A percentile compares a stretch with the other conserved stretches of the same genome.
Evolutionary conservation across 2,888 invertebrate species (phyloP).

Genomic region (Ypsolopha scabrella): DNA sequence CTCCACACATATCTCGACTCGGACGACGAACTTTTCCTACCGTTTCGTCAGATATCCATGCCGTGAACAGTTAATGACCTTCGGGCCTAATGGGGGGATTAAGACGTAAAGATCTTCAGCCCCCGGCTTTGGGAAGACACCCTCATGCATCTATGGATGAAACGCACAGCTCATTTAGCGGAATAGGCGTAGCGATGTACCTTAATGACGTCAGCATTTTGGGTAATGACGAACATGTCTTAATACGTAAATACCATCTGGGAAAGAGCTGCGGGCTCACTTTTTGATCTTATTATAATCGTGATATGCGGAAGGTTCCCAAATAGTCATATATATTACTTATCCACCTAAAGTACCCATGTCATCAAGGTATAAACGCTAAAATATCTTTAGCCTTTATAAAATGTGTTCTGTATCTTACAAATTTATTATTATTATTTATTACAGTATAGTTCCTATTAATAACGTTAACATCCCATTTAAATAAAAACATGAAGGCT

Average conservation of each 20-base stretch:
- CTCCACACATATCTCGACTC: not conserved
- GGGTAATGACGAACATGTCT: too few relatives aligned
- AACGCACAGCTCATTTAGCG: constrained; percentile 34
- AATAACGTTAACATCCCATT: too few relatives aligned
- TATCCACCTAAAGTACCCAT: too few relatives aligned
- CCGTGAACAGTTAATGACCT: constrained; percentile 7
- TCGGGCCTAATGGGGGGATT: constrained; percentile 44
- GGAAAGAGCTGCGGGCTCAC: too few relatives aligned
- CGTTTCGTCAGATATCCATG: not conserved
- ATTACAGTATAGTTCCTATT: too few relatives aligned
- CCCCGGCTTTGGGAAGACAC: not conserved
- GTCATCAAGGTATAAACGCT: too few relatives aligned
- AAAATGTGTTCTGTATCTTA: too few relatives aligned
- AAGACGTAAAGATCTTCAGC: constrained; percentile 42
- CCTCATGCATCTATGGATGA: constrained; percentile 45
- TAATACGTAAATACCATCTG: too few relatives aligned
- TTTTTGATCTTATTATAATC: too few relatives aligned
- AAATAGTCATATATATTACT: not conserved
- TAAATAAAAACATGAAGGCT: too few relatives aligned
- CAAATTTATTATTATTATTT: too few relatives aligned
- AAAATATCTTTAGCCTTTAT: too few relatives aligned
- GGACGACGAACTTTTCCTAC: not conserved
- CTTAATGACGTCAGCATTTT: not conserved
- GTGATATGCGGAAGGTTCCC: not conserved
- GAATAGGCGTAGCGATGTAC: constrained; percentile 23